Evolutionary conservation across 2,113 vertebrate species (phyloP), one percentile per base, ranked within the genome.

Genomic region (Cyprinodon brontotheroides): DNA sequence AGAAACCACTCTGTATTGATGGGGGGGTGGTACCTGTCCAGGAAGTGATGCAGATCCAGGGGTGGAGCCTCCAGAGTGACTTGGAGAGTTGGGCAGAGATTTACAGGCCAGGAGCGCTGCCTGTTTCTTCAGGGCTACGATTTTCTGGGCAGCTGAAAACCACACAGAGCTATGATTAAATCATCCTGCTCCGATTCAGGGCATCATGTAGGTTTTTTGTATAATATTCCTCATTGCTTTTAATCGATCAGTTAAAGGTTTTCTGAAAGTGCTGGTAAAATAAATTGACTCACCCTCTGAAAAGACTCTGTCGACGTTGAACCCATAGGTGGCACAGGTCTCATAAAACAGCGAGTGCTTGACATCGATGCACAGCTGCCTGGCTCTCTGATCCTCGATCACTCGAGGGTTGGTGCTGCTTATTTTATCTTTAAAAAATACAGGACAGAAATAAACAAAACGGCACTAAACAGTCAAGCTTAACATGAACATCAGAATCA

Each of bases 281-380:
- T 22, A 11, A 39, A 62, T 22, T 4, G 38, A 37, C 90, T 94
- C 72, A 98, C 96, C 96, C 89, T 99, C 97, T 3, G 92, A 93
- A 90, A 99, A 99, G 79, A 98, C 96, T 14, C 97, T 83, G 43
- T 98, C 97, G 0, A 99, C 96, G 0, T 99, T 98, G 87, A 98
- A 96, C 14, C 97, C 97, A 0, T 99, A 99, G 3, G 97, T 99
- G 36, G 97, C 97, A 0, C 97, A 99, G 22, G 97, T 99, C 93
- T 99, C 97, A 0, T 97, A 98, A 85, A 98, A 99, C 75, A 96
- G 93, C 38, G 96, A 98, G 60, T 96, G 94, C 6, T 92, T 95
- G 83, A 96, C 94, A 15, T 97, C 97, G 0, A 93, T 79, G 0
- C 97, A 98, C 61, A 99, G 92, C 78, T 96, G 94, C 14, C 96